Conservation (phyloP, 2,113 vertebrate genomes). For the Plestiodon gilberti region DNA sequence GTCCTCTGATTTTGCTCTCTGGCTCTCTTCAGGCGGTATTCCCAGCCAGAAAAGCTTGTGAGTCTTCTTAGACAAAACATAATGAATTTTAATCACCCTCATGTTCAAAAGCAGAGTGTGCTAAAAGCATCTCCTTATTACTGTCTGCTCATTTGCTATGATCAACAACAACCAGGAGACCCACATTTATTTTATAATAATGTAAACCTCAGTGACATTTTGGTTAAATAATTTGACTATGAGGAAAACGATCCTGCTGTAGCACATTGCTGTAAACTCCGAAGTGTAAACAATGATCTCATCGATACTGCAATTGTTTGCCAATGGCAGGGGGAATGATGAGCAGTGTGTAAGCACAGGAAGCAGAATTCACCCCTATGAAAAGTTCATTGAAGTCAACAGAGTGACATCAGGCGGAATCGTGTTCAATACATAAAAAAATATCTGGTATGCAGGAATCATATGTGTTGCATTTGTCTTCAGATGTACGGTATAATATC, state of each 20-base stretch:
- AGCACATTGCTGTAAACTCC: slow-evolving; percentile 17
- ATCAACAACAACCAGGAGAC: slow-evolving; percentile 19
- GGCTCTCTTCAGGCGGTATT: not conserved
- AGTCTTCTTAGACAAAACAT: slow-evolving; percentile 39
- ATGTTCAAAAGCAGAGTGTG: slow-evolving; percentile 10
- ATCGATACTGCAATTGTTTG: slow-evolving; percentile 22
- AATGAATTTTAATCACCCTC: slow-evolving; percentile 27
- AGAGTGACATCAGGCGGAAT: not conserved
- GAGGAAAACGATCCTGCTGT: slow-evolving; percentile 23
- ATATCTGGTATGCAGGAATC: slow-evolving; percentile 14
- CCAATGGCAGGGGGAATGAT: not conserved
- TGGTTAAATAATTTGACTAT: slow-evolving; percentile 30
- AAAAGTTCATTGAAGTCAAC: slow-evolving; percentile 34
- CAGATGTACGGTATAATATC: not conserved
- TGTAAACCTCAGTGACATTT: slow-evolving; percentile 41
- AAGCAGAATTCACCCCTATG: not conserved
- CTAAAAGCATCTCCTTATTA: slow-evolving; percentile 29
- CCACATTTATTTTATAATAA: slow-evolving; percentile 25
- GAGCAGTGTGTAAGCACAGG: slow-evolving; percentile 16
- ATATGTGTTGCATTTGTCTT: slow-evolving; percentile 6
- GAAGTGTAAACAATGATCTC: slow-evolving; percentile 19
- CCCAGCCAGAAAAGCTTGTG: not conserved
- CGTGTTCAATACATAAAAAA: slow-evolving; percentile 7
- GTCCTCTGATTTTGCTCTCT: not conserved
- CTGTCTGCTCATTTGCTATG: not conserved